Evolutionary conservation across 2,888 invertebrate genomes (phyloP), one percentile per base, ranked within the genome.

Genomic region (Leucania comma): DNA sequence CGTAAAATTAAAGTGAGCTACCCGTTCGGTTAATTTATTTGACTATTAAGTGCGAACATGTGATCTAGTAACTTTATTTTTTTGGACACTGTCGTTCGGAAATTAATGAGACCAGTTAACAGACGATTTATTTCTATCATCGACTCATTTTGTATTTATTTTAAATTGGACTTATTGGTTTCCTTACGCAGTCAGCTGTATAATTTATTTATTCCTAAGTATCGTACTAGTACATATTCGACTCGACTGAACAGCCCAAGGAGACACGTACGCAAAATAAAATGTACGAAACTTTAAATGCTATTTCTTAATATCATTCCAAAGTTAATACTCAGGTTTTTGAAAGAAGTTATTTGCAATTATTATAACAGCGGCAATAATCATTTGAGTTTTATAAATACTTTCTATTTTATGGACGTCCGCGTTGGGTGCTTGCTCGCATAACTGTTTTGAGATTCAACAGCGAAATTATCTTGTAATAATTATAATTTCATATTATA

Each of bases 401-500:
- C 90, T 92, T 91, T 93, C 90, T 93, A 92, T 92, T 93, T 92
- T 92, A 92, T 91, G 89, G 90, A 90, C 89, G 89, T 89, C 89
- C 88, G 89, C 87, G 86, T 88, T 89, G 90, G 89, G 88, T 91
- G 89, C 88, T 88, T 88, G 90, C 89, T 90, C 91, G 92, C 89
- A 89, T 94, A 94, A 94, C 94, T 92, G 94, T 94, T 94, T 91
- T 91, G 87, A 91, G 90, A 89, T 91, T 91, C 92, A 91, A 92
- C 92, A 93, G 93, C 92, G 90, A 93, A 95, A 95, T 95, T 93
- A 93, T 94, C 95, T 95, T 93, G 92, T 95, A 94, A 94, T 95
- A 94, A 94, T 95, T 95, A 94, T 94, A 94, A 93, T 93, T 95
- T 94, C 91, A 92, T 93, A 92, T 95, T 93, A 94, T 92, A 93